Base-by-base conservation (phyloP, 2,113 vertebrate genomes). In the Phalacrocorax aristotelis region DNA sequence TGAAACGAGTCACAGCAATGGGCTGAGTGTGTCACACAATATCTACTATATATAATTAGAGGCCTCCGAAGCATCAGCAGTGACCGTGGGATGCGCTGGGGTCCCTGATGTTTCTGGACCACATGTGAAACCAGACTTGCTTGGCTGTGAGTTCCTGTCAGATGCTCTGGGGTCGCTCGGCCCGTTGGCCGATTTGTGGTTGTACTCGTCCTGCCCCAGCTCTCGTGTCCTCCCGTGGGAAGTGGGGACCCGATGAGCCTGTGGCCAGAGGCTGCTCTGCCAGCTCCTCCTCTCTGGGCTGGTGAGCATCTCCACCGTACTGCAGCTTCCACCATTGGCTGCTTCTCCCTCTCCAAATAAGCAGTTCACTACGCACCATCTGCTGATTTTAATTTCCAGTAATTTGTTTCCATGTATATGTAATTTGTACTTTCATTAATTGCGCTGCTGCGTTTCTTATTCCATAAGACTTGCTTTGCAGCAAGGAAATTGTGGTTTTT, bases 1-100 rank as follows among this genome's bases (percentile, higher is more conserved):
- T 11, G 52, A 57, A 66, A 11, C 3, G 6, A 11, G 29, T 10
- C 48, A 2, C 17, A 9, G 48, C 34, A 2, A 21, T 1, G 60
- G 52, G 21, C 32, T 30, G 32, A 19, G 34, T 1, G 15, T 2
- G 0, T 27, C 83, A 11, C 58, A 2, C 8, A 0, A 0, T 4
- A 6, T 6, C 52, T 40, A 0, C 55, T 38, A 0, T 0, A 1
- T 2, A 0, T 29, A 5, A 8, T 19, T 2, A 7, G 36, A 29
- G 89, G 44, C 29, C 86, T 60, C 52, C 62, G 51, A 17, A 26
- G 60, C 27, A 17, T 18, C 54, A 10, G 38, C 32, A 7, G 42
- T 5, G 54, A 6, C n/a, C 1, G 0, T 11, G 40, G 32, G 68
- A 11, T 16, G 14, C 36, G 57, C n/a, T 36, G 70, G 36, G 54